Conservation (phyloP, 1,140 invertebrate genomes). For the Leptestheria dahalacensis region DNA sequence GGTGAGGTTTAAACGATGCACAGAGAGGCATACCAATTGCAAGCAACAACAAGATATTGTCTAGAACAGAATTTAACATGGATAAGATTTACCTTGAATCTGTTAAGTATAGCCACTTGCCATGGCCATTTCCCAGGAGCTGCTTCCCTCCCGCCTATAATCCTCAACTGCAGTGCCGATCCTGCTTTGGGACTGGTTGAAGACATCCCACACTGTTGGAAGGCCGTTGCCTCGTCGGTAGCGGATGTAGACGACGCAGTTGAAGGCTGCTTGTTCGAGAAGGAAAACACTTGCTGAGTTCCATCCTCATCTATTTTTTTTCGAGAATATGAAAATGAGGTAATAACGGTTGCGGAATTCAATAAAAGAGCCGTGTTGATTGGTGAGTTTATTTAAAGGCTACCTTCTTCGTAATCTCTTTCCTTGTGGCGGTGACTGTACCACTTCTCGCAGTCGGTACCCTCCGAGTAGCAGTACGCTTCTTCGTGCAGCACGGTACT, state of each 20-base stretch:
- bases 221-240: neutral
- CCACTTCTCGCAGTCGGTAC: constrained; percentile 59
- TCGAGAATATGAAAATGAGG: too few relatives aligned
- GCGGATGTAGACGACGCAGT: neutral
- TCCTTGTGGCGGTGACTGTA: constrained; percentile 26
- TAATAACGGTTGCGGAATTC: too few relatives aligned
- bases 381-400: neutral
- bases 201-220: constrained; percentile 16
- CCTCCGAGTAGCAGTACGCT: constrained; percentile 67
- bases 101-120: constrained; percentile 71
- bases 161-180: constrained; percentile 36
- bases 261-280: constrained; percentile 7
- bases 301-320: neutral
- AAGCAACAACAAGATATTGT: too few relatives aligned
- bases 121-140: constrained; percentile 73
- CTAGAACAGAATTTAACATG: too few relatives aligned
- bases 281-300: constrained; percentile 11
- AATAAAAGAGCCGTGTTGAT: too few relatives aligned
- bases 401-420: constrained; percentile 13
- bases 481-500: constrained; percentile 57
- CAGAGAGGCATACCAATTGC: too few relatives aligned
- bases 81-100: constrained; percentile 12
- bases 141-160: constrained; percentile 68
- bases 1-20: too few relatives aligned
- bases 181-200: constrained; percentile 9